These are phyloP conservation scores for Natrix natrix DNA, from an alignment of 2,797 vertebrate genomes.

Conservation along the genomic window DNA sequence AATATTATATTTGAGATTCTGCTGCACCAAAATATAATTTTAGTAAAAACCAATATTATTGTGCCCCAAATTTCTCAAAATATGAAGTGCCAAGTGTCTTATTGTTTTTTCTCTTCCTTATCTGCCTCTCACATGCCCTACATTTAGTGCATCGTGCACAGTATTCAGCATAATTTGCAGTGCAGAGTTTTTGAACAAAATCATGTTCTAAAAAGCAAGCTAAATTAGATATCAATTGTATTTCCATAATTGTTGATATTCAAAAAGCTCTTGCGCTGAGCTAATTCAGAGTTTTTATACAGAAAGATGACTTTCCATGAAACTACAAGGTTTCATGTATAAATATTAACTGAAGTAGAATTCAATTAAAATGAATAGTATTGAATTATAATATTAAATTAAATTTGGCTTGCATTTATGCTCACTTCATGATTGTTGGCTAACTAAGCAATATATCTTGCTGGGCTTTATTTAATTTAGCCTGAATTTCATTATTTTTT, in stretches of 20 bases:
- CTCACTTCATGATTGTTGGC: constrained; percentile 21
- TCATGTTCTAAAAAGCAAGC: constrained; percentile 33
- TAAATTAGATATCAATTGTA: constrained; percentile 36
- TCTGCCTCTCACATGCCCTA: not conserved
- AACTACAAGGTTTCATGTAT: constrained; percentile 25
- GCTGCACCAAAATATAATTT: not conserved
- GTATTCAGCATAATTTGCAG: constrained; percentile 6
- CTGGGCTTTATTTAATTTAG: constrained; percentile 10
- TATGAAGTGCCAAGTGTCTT: not conserved
- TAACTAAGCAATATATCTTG: constrained; percentile 32
- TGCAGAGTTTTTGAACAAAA: constrained; percentile 38
- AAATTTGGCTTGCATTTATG: constrained; percentile 51
- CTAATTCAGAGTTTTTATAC: constrained; percentile 30
- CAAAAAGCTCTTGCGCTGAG: constrained; percentile 45
- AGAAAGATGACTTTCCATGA: constrained; percentile 42
- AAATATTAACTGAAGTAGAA: constrained; percentile 54
- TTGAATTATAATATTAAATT: constrained; percentile 55
- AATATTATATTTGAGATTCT: not conserved
- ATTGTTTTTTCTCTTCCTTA: not conserved
- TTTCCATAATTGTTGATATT: constrained; percentile 50
- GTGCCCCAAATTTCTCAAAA: not conserved
- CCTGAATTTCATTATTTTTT: not conserved
- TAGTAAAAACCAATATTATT: not conserved
- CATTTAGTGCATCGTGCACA: not conserved
- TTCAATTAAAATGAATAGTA: constrained; percentile 64